Base-by-base conservation (phyloP, 2,113 vertebrate genomes). In the Elachura formosa region DNA sequence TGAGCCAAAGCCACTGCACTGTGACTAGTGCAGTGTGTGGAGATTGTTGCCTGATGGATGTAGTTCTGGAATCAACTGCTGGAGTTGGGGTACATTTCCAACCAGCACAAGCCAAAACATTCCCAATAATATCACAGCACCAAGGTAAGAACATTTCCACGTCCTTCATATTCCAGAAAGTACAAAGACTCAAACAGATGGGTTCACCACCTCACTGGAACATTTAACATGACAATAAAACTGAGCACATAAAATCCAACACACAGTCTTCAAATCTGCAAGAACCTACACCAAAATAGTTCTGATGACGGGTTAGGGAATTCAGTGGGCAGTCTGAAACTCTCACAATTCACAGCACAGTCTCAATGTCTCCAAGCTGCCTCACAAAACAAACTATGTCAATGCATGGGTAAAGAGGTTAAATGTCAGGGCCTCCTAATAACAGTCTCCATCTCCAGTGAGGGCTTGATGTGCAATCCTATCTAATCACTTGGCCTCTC, bases 341-440 rank as follows among this genome's bases (percentile, higher is more conserved):
- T 13, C 9, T 46, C 22, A 23, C 29, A 45, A 45, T 41, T 73
- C 41, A 43, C 43, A 96, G 17, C 15, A 66, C 28, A 76, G 34
- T 12, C 41, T 17, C 29, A 74, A 15, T 0, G 1, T 58, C 75
- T 63, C 43, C 91, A 66, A 31, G 9, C 16, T 79, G 24, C 24
- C 19, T 80, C 64, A 71, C 41, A 71, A 78, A 87, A 58, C 52
- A 71, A 28, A 62, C 21, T 18, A 71, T 34, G 59, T 28, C 63
- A 84, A n/a, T 18, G 51, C 34, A 59, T 0, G 1, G 66, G 28
- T 87, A 87, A 85, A 21, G 66, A 88, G 46, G 90, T 73, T 83
- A 93, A 89, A 77, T 34, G 28, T 55, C 80, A 80, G 43, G 71
- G 87, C 63, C 67, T 87, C 33, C 59, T 95, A 86, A 93, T 88